These are phyloP conservation scores for Vanacampus margaritifer DNA, from an alignment of 2,113 vertebrate species.

Conservation along the genomic window DNA sequence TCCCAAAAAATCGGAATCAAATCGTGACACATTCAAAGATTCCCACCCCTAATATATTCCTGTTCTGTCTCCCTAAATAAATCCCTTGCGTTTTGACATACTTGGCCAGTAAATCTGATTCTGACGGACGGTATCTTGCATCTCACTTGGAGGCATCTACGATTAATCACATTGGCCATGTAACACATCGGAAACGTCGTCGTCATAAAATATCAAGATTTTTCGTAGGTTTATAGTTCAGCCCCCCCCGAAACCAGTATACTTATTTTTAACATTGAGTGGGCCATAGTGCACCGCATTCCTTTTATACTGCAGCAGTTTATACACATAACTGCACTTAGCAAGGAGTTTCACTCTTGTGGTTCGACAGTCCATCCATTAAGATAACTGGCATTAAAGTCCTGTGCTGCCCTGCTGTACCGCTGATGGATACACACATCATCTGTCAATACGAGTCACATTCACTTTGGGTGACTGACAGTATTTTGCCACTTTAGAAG, in stretches of 20 bases:
- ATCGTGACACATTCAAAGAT: too few relatives aligned
- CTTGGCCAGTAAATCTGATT: too few relatives aligned
- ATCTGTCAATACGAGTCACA: constrained; percentile 18
- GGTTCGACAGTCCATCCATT: constrained; percentile 31
- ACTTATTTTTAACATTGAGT: background rate
- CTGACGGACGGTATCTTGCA: too few relatives aligned
- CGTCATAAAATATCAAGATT: too few relatives aligned
- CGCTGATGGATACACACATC: constrained; percentile 32
- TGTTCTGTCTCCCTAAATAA: too few relatives aligned
- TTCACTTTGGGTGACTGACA: constrained; percentile 10
- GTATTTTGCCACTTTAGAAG: constrained; percentile 11
- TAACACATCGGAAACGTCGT: too few relatives aligned
- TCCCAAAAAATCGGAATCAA: too few relatives aligned
- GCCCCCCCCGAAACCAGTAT: background rate
- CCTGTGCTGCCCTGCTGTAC: constrained; percentile 25
- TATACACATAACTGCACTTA: background rate
- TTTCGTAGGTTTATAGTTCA: too few relatives aligned
- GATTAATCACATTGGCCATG: too few relatives aligned
- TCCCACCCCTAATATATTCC: too few relatives aligned
- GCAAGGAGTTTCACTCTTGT: constrained; percentile 1
- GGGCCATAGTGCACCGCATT: background rate
- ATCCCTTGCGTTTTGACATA: too few relatives aligned
- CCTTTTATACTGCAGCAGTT: constrained; percentile 3
- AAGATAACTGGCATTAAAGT: constrained; percentile 33
- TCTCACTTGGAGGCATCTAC: too few relatives aligned